Evolutionary conservation across 92 coral and sea anemone genomes (phyloP).

Genomic region (Paragorgia papillata): DNA sequence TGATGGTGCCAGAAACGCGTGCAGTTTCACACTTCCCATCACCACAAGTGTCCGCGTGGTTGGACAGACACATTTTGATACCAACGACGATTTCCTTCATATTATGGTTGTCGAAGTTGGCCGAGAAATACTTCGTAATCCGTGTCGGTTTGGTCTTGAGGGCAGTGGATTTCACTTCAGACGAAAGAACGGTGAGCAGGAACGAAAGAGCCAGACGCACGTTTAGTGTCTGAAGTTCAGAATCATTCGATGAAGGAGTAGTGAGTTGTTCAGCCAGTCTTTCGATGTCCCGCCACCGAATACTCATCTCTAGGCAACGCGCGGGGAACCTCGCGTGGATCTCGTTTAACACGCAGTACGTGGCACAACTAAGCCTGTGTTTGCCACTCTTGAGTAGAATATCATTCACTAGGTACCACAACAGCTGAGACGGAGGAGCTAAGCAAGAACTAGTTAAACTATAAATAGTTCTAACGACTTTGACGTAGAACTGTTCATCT

Average conservation of each 20-base stretch:
- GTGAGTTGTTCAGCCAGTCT: background rate
- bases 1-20: too few relatives aligned
- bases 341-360: constrained; percentile 23
- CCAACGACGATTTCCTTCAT: constrained; percentile 21
- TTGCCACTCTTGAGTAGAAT: background rate
- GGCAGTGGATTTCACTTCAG: constrained; percentile 31
- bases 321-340: constrained; percentile 19
- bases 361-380: background rate
- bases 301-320: constrained; percentile 4
- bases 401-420: constrained; percentile 7
- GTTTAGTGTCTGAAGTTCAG: background rate
- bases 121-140: constrained; percentile 16
- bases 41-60: background rate
- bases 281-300: background rate
- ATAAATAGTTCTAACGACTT: background rate
- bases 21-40: background rate
- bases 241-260: background rate
- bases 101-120: constrained; percentile 2
- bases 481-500: constrained; percentile 1
- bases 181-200: constrained; percentile 13
- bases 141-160: constrained; percentile 23
- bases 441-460: background rate
- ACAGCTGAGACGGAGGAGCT: constrained; percentile 9
- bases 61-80: constrained; percentile 9
- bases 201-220: constrained; percentile 1